These are phyloP conservation scores for Acleris cristana DNA, from an alignment of 2,888 invertebrate genomes.

Conservation along the genomic window DNA sequence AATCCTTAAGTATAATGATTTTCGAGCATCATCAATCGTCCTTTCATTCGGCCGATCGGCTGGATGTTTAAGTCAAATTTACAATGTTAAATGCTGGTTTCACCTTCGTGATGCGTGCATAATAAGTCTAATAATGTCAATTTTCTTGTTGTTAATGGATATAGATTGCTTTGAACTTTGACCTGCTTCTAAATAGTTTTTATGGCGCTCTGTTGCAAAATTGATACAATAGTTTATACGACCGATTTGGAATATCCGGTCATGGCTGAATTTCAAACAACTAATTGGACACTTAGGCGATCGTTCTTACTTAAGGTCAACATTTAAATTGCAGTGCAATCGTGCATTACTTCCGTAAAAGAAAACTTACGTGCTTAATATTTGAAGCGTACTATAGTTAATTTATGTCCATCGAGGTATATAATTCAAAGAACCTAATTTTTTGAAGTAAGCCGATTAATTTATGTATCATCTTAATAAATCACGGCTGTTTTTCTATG, in stretches of 20 bases:
- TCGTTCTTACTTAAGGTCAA: slow-evolving; percentile 19
- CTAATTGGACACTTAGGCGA: background rate
- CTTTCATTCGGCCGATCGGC: slow-evolving; percentile 5
- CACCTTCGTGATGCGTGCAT: slow-evolving; percentile 25
- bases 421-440: slow-evolving; percentile 29
- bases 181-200: slow-evolving; percentile 44
- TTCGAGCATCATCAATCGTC: slow-evolving; percentile 21
- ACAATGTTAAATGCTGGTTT: slow-evolving; percentile 17
- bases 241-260: slow-evolving; percentile 52
- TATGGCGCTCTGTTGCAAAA: background rate
- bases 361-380: background rate
- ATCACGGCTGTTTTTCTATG: slow-evolving; percentile 44
- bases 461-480: slow-evolving; percentile 23
- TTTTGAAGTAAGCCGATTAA: slow-evolving; percentile 23
- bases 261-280: slow-evolving; percentile 53
- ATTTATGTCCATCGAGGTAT: slow-evolving; percentile 17
- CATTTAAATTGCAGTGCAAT: slow-evolving; percentile 1
- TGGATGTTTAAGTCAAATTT: slow-evolving; percentile 19
- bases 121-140: slow-evolving; percentile 46
- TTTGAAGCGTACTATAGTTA: slow-evolving; percentile 13
- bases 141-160: slow-evolving; percentile 59
- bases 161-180: slow-evolving; percentile 70
- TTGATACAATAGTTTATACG: slow-evolving; percentile 21
- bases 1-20: slow-evolving; percentile 6
- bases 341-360: too few relatives aligned